These are phyloP conservation scores for Eupithecia exiguata DNA, from an alignment of 2,888 invertebrate genomes.

Conservation along the genomic window DNA sequence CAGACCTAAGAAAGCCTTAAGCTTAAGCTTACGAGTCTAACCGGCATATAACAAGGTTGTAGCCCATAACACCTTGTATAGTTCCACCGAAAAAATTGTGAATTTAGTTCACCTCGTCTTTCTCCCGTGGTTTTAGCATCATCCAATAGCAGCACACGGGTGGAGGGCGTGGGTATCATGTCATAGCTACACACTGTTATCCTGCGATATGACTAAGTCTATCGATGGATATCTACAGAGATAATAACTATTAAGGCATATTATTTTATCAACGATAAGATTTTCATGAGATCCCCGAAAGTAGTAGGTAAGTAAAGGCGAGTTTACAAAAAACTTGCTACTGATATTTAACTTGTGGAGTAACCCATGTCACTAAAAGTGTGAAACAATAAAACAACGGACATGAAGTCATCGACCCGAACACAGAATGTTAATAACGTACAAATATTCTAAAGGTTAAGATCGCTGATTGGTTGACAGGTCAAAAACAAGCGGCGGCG, in stretches of 20 bases:
- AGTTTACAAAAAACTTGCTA: not conserved
- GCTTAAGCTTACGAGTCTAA: too few species aligned
- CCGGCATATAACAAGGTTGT: too few species aligned
- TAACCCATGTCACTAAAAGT: not conserved
- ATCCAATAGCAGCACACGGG: slow-evolving; percentile 44
- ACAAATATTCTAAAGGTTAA: not conserved
- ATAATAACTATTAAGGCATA: not conserved
- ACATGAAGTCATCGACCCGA: not conserved
- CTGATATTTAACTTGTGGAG: not conserved
- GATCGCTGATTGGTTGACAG: not conserved
- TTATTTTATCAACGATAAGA: not conserved
- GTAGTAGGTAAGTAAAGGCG: not conserved
- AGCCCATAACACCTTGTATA: not conserved
- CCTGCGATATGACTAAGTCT: not conserved
- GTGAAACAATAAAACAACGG: not conserved
- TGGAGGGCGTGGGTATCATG: slow-evolving; percentile 48
- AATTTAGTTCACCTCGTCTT: not conserved
- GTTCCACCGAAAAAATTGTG: not conserved
- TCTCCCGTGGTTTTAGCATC: slow-evolving; percentile 20
- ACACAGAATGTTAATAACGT: not conserved
- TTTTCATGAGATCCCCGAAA: not conserved
- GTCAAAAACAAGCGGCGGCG: not conserved
- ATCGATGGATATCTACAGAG: not conserved
- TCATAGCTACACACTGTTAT: slow-evolving; percentile 32
- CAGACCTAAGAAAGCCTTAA: too few species aligned